A percentile compares a stretch with the other conserved stretches of the same genome.
Conservation (phyloP, 53 echinoderm and acorn worm genomes). For the Glandiceps talaboti region DNA sequence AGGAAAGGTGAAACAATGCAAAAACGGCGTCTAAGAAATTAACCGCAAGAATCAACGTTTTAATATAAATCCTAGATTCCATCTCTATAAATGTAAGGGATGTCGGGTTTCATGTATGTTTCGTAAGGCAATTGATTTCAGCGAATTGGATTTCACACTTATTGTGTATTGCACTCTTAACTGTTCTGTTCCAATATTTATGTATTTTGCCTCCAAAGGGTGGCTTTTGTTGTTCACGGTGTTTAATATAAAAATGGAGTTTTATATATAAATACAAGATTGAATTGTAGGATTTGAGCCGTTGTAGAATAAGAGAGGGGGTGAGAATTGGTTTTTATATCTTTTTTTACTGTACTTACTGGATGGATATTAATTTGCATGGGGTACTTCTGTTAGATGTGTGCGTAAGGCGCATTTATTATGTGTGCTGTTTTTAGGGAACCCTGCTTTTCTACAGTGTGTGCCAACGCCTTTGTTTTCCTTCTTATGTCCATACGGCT, state of each 20-base stretch:
- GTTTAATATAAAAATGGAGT: not conserved
- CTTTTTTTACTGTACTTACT: not conserved
- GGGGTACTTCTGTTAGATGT: not conserved
- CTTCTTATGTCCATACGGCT: not conserved
- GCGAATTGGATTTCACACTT: not conserved
- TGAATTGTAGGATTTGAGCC: not conserved
- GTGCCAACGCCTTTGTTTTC: not conserved
- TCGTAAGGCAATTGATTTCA: not conserved
- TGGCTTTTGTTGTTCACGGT: not conserved
- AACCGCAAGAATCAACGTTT: not conserved
- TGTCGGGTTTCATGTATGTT: not conserved
- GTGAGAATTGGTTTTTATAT: not conserved
- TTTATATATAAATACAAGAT: no score
- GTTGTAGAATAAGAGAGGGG: not conserved
- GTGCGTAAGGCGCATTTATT: not conserved
- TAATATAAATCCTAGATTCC: not conserved
- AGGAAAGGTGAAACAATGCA: not conserved
- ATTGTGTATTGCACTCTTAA: not conserved
- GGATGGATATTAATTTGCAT: not conserved
- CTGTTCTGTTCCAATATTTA: not conserved
- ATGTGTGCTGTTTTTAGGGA: not conserved
- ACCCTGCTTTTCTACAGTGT: not conserved
- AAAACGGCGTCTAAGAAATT: not conserved
- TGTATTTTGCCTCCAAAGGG: not conserved
- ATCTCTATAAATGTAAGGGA: not conserved